Percentiles rank a stretch among this genome's conserved stretches.
Evolutionary conservation across 2,113 vertebrate species (phyloP).

Genomic region (Setophaga kirtlandii): DNA sequence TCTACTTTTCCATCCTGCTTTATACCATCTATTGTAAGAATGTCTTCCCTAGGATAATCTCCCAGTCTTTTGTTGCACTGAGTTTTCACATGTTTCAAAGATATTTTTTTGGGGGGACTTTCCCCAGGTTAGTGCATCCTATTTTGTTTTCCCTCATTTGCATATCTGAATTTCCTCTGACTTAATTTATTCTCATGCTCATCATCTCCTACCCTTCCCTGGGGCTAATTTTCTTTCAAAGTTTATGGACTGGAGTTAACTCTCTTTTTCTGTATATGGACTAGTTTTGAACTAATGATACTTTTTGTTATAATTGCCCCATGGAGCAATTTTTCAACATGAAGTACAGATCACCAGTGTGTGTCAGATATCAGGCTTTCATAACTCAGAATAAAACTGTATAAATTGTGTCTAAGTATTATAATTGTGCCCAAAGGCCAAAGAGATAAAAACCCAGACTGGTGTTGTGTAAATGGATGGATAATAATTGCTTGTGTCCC

Average conservation of each 20-base stretch:
- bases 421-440: constrained; percentile 20
- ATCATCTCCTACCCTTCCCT: not conserved
- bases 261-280: not conserved
- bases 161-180: not conserved
- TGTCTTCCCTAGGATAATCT: not conserved
- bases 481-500: not conserved
- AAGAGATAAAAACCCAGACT: not conserved
- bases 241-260: not conserved
- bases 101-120: not conserved
- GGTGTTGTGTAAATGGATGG: not conserved
- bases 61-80: not conserved
- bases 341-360: not conserved
- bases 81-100: not conserved
- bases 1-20: not conserved
- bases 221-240: not conserved
- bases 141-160: not conserved
- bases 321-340: not conserved
- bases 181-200: not conserved
- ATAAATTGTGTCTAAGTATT: not conserved
- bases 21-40: not conserved
- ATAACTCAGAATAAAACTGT: not conserved
- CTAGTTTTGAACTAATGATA: not conserved
- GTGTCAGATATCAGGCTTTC: not conserved
- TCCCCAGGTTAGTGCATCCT: not conserved
- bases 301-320: not conserved